phyloP scores from a whole-genome alignment of 2,113 vertebrate species.

The Antechinus flavipes region DNA sequence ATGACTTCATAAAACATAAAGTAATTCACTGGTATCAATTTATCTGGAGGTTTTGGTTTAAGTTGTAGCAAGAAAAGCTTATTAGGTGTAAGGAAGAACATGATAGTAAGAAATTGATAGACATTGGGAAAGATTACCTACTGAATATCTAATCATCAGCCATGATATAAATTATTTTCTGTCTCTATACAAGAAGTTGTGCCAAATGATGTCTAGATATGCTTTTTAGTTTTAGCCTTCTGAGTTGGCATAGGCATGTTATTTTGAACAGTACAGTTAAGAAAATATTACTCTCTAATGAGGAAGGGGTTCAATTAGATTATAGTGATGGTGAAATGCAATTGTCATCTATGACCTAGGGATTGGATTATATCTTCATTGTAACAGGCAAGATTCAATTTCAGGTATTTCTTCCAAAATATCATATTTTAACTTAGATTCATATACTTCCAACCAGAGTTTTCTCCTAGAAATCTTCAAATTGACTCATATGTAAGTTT shows the following conservation, averaged over 20 bases:
- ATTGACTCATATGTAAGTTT: background rate
- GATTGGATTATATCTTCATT: background rate
- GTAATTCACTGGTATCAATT: constrained; percentile 17
- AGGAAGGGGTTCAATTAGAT: constrained; percentile 6
- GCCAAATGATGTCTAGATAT: background rate
- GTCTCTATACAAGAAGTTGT: background rate
- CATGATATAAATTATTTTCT: background rate
- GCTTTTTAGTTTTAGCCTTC: background rate
- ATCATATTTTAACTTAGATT: background rate
- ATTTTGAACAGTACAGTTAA: background rate
- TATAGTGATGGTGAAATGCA: constrained; percentile 10
- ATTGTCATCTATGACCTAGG: background rate
- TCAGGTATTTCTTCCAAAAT: background rate
- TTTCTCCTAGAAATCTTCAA: background rate
- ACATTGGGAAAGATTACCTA: background rate
- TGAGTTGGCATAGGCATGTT: background rate
- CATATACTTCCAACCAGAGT: background rate
- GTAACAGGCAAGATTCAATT: background rate
- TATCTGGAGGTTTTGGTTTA: constrained; percentile 1
- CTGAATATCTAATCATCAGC: background rate
- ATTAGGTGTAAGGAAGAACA: background rate
- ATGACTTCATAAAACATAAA: constrained; percentile 13
- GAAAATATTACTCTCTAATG: constrained; percentile 9
- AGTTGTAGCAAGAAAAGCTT: background rate
- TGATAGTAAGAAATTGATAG: background rate